These are phyloP conservation scores for Campoletis raptor DNA, from an alignment of 2,888 invertebrate species.

Conservation along the genomic window DNA sequence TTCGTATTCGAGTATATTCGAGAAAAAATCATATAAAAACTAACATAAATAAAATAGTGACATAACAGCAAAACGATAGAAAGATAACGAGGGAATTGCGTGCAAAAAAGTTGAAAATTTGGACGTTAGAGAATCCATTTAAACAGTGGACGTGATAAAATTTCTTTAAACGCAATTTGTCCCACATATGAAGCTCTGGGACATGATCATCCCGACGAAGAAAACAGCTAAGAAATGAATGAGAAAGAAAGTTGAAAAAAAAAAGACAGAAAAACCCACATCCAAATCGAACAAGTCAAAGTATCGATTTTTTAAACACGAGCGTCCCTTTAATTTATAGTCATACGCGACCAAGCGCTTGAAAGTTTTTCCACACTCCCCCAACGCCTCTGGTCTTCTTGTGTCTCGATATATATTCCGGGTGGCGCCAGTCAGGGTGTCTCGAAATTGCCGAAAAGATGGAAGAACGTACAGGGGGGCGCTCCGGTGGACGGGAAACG, in stretches of 20 bases:
- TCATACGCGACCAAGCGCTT: neutral
- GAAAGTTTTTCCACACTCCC: neutral
- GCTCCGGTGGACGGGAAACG: constrained; percentile 60
- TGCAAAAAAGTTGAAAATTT: neutral
- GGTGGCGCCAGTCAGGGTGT: constrained; percentile 36
- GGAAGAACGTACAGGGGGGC: constrained; percentile 31
- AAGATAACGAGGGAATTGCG: neutral
- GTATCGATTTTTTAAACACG: neutral
- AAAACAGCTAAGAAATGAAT: neutral
- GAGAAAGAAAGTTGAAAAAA: neutral
- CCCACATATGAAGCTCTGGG: neutral
- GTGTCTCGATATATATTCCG: neutral
- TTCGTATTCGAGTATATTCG: neutral
- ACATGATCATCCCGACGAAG: neutral
- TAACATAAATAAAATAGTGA: neutral
- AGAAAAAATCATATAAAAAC: neutral
- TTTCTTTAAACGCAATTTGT: neutral
- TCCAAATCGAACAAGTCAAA: neutral
- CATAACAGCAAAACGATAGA: neutral
- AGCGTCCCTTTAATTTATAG: neutral
- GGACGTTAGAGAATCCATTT: neutral
- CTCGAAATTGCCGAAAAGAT: constrained; percentile 41
- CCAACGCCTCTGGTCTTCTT: neutral
- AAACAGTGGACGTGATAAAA: neutral
- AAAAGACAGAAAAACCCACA: neutral